Base-by-base conservation (phyloP, 2,113 vertebrate genomes). In the Dasyornis broadbenti region DNA sequence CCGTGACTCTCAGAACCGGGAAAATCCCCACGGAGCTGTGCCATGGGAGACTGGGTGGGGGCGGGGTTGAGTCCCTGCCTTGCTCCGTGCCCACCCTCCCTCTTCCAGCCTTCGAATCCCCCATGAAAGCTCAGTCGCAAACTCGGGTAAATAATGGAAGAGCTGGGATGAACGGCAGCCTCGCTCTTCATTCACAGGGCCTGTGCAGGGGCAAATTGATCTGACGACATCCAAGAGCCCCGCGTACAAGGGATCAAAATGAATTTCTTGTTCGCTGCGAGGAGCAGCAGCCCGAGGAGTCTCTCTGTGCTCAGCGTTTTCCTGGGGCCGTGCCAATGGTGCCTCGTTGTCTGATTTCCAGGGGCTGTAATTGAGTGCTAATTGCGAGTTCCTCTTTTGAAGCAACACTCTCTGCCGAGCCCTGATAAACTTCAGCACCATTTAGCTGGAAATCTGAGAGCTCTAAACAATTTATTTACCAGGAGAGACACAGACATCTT, bases 381-480 rank as follows among this genome's bases (percentile, higher is more conserved):
- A 98, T 97, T 96, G 96, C 94, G 91, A 86, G 95, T 95, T 96
- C 94, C 93, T 95, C 77, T 97, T 97, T 92, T 89, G 92, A 94
- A 92, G 26, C 88, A 89, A 89, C 94, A 89, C 93, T 77, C 50
- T 69, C 90, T 76, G 44, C 33, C 31, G 80, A 94, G 83, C 66
- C 45, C 92, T 89, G 95, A 97, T 97, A 94, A 96, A 97, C 87
- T 97, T 86, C 96, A 94, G 69, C 94, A 82, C 91, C 95, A 93
- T 96, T 98, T 95, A 98, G 95, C 94, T 93, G 17, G 97, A 97
- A 97, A 98, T 96, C 89, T 76, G 97, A 98, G 97, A 97, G 94
- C 93, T 78, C 97, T 71, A 97, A 98, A 96, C 97, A 97, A 96
- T 96, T 97, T 97, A 97, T 97, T 98, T 97, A 96, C 95, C 92